Conservation (phyloP, 1,140 invertebrate genomes). For the Drosophila orosa region DNA sequence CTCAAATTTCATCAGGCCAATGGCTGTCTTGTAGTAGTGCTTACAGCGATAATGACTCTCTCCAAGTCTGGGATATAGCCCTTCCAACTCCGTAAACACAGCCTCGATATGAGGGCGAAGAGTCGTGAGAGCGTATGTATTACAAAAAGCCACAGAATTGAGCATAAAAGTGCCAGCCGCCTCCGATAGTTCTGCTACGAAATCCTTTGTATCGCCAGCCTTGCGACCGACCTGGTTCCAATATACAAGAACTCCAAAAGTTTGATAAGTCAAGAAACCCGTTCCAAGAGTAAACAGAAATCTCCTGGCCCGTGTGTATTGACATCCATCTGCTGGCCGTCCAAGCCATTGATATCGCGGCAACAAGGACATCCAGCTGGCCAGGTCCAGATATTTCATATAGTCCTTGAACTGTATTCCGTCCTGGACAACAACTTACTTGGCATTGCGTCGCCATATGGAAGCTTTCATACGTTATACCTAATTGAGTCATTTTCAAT, state of each 20-base stretch:
- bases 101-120: conserved; percentile 38
- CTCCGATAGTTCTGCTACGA: conserved; percentile 51
- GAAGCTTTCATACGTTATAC: conserved; percentile 1
- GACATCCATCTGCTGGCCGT: neutral
- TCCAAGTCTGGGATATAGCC: conserved; percentile 24
- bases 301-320: neutral
- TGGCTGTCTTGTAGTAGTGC: conserved; percentile 42
- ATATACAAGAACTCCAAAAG: conserved; percentile 56
- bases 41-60: conserved; percentile 26
- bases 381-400: conserved; percentile 43
- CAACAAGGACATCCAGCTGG: conserved; percentile 27
- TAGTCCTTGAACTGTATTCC: conserved; percentile 42
- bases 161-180: conserved; percentile 50
- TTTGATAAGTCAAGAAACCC: conserved; percentile 59
- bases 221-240: conserved; percentile 16
- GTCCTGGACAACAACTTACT: neutral
- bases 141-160: conserved; percentile 37
- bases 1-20: conserved; percentile 43
- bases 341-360: conserved; percentile 31
- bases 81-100: conserved; percentile 41
- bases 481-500: neutral
- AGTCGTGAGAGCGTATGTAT: conserved; percentile 47
- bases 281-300: conserved; percentile 47
- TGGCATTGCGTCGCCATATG: neutral
- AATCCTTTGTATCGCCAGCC: neutral